phyloP scores from a whole-genome alignment of 2,888 invertebrate species.

The Leptinotarsa juncta region DNA sequence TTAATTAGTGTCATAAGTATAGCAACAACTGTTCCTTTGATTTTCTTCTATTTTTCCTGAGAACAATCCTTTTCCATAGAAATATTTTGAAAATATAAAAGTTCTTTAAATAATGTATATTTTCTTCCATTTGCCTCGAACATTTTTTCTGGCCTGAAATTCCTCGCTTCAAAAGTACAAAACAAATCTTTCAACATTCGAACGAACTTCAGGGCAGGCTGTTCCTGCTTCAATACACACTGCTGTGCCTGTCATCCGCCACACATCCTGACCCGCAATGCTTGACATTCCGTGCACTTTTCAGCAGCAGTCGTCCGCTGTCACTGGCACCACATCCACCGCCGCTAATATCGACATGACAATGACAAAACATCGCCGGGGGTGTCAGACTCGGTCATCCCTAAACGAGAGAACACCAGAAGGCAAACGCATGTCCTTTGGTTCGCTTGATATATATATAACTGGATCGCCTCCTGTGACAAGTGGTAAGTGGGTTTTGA shows the following conservation, averaged over 20 bases:
- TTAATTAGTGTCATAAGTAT: too few relatives aligned
- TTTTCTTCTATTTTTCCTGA: too few relatives aligned
- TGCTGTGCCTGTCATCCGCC: conserved; percentile 14
- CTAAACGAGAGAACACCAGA: conserved; percentile 13
- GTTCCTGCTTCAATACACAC: not conserved
- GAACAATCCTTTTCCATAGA: too few relatives aligned
- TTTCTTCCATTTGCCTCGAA: too few relatives aligned
- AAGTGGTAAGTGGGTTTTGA: conserved; percentile 11
- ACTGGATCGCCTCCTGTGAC: conserved; percentile 8
- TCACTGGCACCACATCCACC: conserved; percentile 48
- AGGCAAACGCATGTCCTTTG: conserved; percentile 16
- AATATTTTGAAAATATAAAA: too few relatives aligned
- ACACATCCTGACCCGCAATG: conserved; percentile 26
- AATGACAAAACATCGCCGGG: conserved; percentile 56
- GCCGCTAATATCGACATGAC: conserved; percentile 50
- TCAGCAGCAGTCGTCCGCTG: conserved; percentile 55
- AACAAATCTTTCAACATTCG: not conserved
- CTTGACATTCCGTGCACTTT: conserved; percentile 52
- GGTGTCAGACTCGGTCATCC: conserved; percentile 49
- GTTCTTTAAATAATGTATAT: too few relatives aligned
- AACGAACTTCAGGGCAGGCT: not conserved
- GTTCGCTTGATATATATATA: conserved; percentile 3
- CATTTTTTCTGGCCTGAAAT: not conserved
- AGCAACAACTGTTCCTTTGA: too few relatives aligned
- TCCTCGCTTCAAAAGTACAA: not conserved